Evolutionary conservation across 2,888 invertebrate species (phyloP).

Genomic region (Myopa testacea): DNA sequence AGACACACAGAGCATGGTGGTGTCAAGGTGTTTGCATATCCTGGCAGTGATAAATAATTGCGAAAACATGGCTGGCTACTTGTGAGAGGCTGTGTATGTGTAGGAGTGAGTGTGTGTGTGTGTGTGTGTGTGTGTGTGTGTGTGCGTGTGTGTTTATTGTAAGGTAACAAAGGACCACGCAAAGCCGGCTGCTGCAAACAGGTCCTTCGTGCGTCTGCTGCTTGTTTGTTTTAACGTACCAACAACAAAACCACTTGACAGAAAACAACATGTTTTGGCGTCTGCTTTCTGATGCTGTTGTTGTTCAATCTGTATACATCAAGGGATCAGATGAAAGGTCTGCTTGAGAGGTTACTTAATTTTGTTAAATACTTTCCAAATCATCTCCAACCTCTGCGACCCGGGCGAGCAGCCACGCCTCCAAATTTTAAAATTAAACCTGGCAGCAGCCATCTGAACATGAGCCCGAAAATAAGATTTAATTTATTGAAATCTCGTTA

Average conservation of each 20-base stretch:
- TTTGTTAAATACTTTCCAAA: neutral
- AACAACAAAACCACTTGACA: constrained; percentile 26
- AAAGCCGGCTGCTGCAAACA: constrained; percentile 4
- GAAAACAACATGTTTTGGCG: constrained; percentile 26
- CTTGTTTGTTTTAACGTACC: neutral
- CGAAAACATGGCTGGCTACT: constrained; percentile 27
- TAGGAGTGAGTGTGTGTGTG: neutral
- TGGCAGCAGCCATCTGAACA: no score
- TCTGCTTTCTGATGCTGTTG: constrained; percentile 12
- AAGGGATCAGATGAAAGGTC: neutral
- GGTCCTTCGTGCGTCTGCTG: neutral
- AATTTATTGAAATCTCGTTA: no score
- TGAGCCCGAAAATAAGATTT: no score
- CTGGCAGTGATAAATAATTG: constrained; percentile 37
- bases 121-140: neutral
- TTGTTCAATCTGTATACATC: neutral
- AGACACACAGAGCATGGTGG: neutral
- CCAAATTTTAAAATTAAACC: no score
- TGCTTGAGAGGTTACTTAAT: neutral
- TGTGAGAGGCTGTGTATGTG: constrained; percentile 1
- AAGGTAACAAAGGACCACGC: neutral
- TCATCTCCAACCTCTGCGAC: neutral
- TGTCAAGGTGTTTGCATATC: constrained; percentile 32
- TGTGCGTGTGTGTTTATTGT: neutral
- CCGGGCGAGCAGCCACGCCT: no score